Evolutionary conservation across 2,888 invertebrate genomes (phyloP), one percentile per base, ranked within the genome.

Genomic region (Listrodromus nycthemerus): DNA sequence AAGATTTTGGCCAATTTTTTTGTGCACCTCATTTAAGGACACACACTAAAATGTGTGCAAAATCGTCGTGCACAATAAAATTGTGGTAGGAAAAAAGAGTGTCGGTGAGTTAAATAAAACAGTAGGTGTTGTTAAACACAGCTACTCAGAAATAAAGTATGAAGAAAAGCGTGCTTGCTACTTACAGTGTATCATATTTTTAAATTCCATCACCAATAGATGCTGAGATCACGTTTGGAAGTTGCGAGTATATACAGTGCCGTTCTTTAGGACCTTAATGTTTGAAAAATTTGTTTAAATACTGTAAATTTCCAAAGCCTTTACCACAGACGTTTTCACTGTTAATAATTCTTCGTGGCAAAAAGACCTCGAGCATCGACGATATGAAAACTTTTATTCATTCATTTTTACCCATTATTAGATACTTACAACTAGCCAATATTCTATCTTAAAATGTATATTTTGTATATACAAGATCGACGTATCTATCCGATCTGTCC

Each of bases 181-280:
- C 81, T 83, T 80, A 83, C 80, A 71, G 69, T 52, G 27, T 80
- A 63, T 82, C 73, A 87, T 85, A 87, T 33, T 85, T 81, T 89
- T 89, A 89, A 41, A 83, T 82, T 88, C 90, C 89, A 86, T 86
- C 91, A 89, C 89, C 89, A 79, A 82, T 75, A 75, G 48, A 73
- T 21, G 63, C 19, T 65, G 65, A 10, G 21, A 65, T 37, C 48
- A 5, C 10, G 6, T 7, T 10, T 2, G 24, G 21, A 24, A 21
- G 10, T 55, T 55, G 55, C 55, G 10, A 55, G 13, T 10, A 55
- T 16, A 52, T 61, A 63, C 76, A 76, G 66, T 45, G 37, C 24
- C 55, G 24, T 45, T 58, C 3, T 21, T 33, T 41, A 16, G 10
- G 41, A 13, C 41, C 41, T 41, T 41, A 41, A 41, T 41, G 4